Evolutionary conservation across 2,797 vertebrate species (phyloP), one percentile per base, ranked within the genome.

Genomic region (Nasua narica): DNA sequence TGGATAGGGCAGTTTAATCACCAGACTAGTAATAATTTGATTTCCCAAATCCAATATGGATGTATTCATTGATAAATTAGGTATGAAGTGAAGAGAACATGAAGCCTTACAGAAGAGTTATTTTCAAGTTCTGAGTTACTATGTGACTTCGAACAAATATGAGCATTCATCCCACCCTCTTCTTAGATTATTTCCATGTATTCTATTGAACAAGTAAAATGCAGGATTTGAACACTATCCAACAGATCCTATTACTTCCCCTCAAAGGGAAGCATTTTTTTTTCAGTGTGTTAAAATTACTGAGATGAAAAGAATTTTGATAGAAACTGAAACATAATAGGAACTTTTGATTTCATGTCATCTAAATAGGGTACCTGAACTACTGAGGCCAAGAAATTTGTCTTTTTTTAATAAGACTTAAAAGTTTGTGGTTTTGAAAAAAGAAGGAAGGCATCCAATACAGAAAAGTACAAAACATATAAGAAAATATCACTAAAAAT

Each of bases 21-120:
- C 84, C 82, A 97, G 94, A 97, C 95, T 97, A 97, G 96, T 95
- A 97, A 97, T 97, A 97, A 98, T 97, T 96, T 3, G 52, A 97
- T 96, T 97, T 98, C 77, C 92, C 69, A 87, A 96, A 95, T 94
- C 95, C 92, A 93, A 1, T 97, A 81, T 67, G 81, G 40, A 77
- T 91, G 67, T 90, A 87, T 92, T 96, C 81, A 78, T 27, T 94
- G 87, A 97, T 70, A 96, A 96, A 96, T 93, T 95, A 94, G 27
- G 86, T 97, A 87, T 97, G 74, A 95, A 97, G 52, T 72, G 79
- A 96, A 95, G 40, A 84, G 29, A 93, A 83, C 43, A n/a, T 37
- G 46, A 94, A 95, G 48, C 32, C 81, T 92, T 96, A 83, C 83
- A 90, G 69, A 94, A 92, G 13, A 90, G 32, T 85, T 85, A 79